Conservation (phyloP, 2,113 vertebrate species). For the Paraplagusia blochii region DNA sequence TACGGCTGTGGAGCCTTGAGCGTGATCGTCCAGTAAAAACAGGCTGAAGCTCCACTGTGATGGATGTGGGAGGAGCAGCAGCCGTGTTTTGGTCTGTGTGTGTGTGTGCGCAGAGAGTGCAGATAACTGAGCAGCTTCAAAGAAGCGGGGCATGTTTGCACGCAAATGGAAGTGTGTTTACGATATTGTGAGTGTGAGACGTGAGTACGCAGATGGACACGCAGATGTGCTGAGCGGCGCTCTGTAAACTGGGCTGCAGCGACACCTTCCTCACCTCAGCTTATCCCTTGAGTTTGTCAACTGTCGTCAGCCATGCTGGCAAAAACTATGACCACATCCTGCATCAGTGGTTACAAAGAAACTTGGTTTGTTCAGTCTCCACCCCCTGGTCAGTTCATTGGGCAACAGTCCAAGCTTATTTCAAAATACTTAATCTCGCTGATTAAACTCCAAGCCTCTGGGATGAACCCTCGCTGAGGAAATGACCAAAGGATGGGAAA, state of each 20-base stretch:
- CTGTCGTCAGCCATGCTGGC: too few species aligned
- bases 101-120: constrained; percentile 33
- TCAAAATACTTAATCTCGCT: too few species aligned
- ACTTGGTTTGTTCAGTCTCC: too few species aligned
- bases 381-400: too few species aligned
- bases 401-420: too few species aligned
- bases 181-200: constrained; percentile 47
- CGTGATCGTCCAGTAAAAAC: constrained; percentile 25
- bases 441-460: too few species aligned
- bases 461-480: too few species aligned
- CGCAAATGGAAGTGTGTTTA: constrained; percentile 66
- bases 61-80: constrained; percentile 32
- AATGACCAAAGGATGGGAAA: too few species aligned
- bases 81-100: background rate
- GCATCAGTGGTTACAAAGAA: too few species aligned
- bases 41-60: constrained; percentile 41
- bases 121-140: constrained; percentile 20
- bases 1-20: constrained; percentile 5
- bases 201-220: constrained; percentile 55
- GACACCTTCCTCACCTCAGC: too few species aligned
- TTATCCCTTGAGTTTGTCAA: too few species aligned
- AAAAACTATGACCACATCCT: too few species aligned
- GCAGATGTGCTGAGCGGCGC: constrained; percentile 60
- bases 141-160: constrained; percentile 42
- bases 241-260: constrained; percentile 39